Evolutionary conservation across 1,140 invertebrate genomes (phyloP), one percentile per base, ranked within the genome.

Genomic region (Gonatopus flavifemur): DNA sequence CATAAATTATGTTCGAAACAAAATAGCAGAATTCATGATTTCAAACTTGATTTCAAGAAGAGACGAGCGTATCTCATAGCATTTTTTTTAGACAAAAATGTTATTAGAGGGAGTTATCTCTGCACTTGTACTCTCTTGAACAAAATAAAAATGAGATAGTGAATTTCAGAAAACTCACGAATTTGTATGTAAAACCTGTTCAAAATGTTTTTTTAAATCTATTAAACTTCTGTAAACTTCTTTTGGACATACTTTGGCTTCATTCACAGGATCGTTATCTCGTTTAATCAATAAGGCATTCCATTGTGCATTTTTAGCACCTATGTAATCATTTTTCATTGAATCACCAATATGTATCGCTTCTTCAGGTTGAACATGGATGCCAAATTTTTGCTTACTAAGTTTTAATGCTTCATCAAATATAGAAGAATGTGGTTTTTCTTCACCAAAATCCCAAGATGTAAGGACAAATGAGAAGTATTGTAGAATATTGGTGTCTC

Each of bases 341-440:
- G 84, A 83, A 78, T 96, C 89, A 3, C 93, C 93, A 44, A 96
- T 82, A 70, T 96, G 93, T 2, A 94, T 65, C 18, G 88, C 87
- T 64, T 91, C 80, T 9, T 76, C 52, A 0, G 88, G 79, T 49
- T 59, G 57, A 2, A 83, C 77, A 15, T 70, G 49, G 3, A 44
- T 20, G 2, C 32, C 21, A 18, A 24, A 37, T 10, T 52, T 32
- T n/a, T 73, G 45, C 42, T 74, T 74, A 10, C 78, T 70, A 19
- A 70, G 61, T 30, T 65, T 64, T 35, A 92, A 74, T 2, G 91
- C 91, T 57, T 83, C 73, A 31, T 84, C 55, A 64, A 94, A 96
- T 57, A 95, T 93, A 51, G 72, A 69, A 12, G 72, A 62, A 66
- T 86, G 74, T 0, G 93, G 93, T 76, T 96, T 96, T 57, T 86